Evolutionary conservation across 2,113 vertebrate genomes (phyloP).

Genomic region (Scomber scombrus): DNA sequence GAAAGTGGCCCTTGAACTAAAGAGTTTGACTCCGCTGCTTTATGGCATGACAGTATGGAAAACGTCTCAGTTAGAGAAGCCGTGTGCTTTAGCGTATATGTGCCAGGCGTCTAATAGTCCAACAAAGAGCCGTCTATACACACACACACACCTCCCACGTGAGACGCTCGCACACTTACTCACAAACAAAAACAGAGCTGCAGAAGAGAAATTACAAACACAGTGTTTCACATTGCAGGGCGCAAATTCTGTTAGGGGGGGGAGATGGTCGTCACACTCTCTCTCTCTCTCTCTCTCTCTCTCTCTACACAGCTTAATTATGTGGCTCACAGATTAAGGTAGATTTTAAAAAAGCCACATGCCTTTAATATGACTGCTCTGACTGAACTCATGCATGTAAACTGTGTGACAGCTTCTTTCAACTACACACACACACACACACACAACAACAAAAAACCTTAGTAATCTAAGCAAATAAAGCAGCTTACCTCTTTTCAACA

Average conservation of each 20-base stretch:
- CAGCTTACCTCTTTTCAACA: constrained; percentile 72
- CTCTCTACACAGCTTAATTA: neutral
- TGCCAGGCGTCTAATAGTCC: constrained; percentile 8
- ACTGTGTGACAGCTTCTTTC: neutral
- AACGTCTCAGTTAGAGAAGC: neutral
- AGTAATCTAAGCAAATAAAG: neutral
- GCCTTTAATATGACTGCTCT: neutral
- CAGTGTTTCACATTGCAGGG: constrained; percentile 3
- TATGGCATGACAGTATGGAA: neutral
- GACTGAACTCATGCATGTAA: neutral
- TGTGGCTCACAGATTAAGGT: constrained; percentile 14
- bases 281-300: neutral
- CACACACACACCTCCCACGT: neutral
- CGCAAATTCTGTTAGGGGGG: neutral
- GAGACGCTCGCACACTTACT: neutral
- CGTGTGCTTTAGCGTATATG: neutral
- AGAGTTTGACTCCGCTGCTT: too few species aligned
- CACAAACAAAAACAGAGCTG: constrained; percentile 35
- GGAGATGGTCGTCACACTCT: neutral
- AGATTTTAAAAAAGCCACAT: constrained; percentile 1
- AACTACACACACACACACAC: neutral
- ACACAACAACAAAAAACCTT: neutral
- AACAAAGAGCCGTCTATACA: constrained; percentile 39
- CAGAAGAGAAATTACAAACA: neutral
- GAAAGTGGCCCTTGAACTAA: too few species aligned